A percentile compares a stretch with the other conserved stretches of the same genome.
These are phyloP conservation scores for Pipistrellus pygmaeus DNA, from an alignment of 2,797 vertebrate species.

Conservation along the genomic window DNA sequence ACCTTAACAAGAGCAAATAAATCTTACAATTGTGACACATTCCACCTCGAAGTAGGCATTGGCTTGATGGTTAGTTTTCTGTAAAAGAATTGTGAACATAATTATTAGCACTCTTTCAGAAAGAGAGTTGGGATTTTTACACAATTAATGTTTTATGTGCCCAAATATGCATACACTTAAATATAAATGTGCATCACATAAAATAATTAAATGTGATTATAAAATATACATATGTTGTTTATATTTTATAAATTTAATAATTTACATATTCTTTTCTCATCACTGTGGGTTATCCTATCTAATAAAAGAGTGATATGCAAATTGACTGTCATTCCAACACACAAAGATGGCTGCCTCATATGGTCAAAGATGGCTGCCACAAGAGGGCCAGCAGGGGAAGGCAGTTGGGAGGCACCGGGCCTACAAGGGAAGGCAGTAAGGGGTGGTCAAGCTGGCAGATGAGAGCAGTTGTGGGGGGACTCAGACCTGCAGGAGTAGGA, in stretches of 20 bases:
- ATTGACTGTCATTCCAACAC: too few species aligned
- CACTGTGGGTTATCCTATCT: not conserved
- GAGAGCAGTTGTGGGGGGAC: too few species aligned
- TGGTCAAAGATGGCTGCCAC: too few species aligned
- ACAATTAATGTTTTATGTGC: not conserved
- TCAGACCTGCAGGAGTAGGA: too few species aligned
- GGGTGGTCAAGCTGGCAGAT: too few species aligned
- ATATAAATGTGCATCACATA: not conserved
- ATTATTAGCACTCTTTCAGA: not conserved
- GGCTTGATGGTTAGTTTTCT: not conserved
- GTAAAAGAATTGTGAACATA: not conserved
- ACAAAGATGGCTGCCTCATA: too few species aligned
- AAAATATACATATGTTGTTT: not conserved
- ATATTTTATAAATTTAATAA: not conserved
- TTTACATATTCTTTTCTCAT: not conserved
- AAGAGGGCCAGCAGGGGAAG: too few species aligned
- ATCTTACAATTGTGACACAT: not conserved
- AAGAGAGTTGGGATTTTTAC: constrained; percentile 13
- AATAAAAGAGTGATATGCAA: too few species aligned
- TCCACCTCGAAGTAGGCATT: not conserved
- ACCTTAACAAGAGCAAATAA: constrained; percentile 46
- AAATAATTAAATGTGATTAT: constrained; percentile 9
- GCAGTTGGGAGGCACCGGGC: too few species aligned
- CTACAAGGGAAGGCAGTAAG: too few species aligned
- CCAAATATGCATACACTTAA: not conserved